Evolutionary conservation across 2,797 vertebrate species (phyloP).

Genomic region (Pyrocephalus nanus): DNA sequence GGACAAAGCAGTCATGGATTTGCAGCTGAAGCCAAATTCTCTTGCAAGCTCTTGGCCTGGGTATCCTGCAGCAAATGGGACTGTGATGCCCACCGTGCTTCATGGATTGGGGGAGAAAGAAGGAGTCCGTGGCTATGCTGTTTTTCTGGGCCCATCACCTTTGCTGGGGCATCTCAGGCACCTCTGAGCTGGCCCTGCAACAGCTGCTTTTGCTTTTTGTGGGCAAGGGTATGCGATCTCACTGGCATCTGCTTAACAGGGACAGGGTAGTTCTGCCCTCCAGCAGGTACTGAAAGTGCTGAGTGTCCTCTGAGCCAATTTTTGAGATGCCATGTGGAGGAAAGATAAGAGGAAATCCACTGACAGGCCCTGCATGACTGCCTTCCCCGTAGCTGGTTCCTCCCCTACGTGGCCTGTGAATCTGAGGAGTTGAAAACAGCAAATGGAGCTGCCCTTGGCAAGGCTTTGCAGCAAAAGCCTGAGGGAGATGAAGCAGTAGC

Average conservation of each 20-base stretch:
- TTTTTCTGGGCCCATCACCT: not conserved
- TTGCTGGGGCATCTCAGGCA: not conserved
- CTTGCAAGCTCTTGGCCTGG: not conserved
- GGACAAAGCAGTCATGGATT: not conserved
- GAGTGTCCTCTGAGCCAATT: not conserved
- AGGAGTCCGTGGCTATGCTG: not conserved
- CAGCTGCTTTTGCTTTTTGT: not conserved
- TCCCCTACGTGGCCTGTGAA: not conserved
- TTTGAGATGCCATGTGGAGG: not conserved
- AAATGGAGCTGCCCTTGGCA: conserved; percentile 29
- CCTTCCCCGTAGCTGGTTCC: not conserved
- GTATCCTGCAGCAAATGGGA: not conserved
- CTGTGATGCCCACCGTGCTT: not conserved
- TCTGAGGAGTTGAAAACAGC: not conserved
- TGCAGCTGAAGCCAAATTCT: not conserved
- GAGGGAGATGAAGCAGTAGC: conserved; percentile 38
- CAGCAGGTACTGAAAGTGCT: not conserved
- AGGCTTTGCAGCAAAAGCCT: conserved; percentile 11
- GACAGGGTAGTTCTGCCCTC: not conserved
- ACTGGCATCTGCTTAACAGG: not conserved
- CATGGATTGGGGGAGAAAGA: not conserved
- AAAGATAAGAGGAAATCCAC: not conserved
- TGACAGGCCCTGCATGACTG: not conserved
- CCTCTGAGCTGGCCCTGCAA: not conserved
- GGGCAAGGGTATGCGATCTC: not conserved